Percentiles rank a stretch among this genome's conserved stretches.
Evolutionary conservation across 1,140 invertebrate species (phyloP).

Genomic region (Drosophila sp.): DNA sequence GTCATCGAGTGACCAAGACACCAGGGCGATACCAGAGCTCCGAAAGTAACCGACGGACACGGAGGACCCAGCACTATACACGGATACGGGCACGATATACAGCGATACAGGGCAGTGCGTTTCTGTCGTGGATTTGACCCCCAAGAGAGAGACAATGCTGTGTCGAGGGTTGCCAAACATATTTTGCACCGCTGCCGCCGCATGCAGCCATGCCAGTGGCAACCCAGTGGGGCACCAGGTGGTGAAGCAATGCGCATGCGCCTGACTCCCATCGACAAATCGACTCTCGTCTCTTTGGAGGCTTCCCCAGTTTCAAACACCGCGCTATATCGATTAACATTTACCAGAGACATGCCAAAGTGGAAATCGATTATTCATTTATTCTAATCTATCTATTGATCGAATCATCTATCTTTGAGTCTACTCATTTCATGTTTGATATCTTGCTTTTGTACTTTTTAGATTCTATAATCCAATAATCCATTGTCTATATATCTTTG

Average conservation of each 20-base stretch:
- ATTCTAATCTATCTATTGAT: background rate
- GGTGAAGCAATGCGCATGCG: conserved; percentile 25
- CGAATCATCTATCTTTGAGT: too few relatives aligned
- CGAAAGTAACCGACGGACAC: background rate
- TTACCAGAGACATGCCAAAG: background rate
- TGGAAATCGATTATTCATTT: background rate
- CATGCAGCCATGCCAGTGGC: conserved; percentile 19
- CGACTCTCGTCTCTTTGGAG: too few relatives aligned
- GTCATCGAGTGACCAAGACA: background rate
- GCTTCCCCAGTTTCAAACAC: background rate
- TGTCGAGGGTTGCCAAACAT: conserved; percentile 39
- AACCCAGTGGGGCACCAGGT: conserved; percentile 31
- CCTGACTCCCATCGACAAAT: conserved; percentile 14
- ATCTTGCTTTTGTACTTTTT: too few relatives aligned
- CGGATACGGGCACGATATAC: background rate
- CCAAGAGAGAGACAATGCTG: conserved; percentile 19
- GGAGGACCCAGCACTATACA: background rate
- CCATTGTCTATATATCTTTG: too few relatives aligned
- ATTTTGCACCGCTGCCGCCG: conserved; percentile 16
- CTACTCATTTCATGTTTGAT: too few relatives aligned
- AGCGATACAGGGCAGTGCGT: background rate
- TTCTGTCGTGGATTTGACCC: conserved; percentile 37
- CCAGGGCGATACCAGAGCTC: background rate
- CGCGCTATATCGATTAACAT: conserved; percentile 14
- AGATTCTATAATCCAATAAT: too few relatives aligned